Evolutionary conservation across 2,113 vertebrate genomes (phyloP), one percentile per base, ranked within the genome.

Genomic region (Galbula dea): DNA sequence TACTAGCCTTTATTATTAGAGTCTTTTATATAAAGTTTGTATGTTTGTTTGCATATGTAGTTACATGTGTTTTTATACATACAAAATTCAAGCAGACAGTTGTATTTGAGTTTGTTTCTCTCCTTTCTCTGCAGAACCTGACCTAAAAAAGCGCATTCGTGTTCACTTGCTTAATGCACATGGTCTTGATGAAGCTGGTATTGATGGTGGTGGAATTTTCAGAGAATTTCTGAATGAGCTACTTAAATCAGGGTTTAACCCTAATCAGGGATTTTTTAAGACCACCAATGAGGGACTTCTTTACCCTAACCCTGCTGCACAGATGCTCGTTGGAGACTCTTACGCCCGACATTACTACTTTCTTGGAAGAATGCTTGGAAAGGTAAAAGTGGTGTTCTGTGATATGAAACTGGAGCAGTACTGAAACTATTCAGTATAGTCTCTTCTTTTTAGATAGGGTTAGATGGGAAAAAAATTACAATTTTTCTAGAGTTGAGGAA

Each of bases 301-400:
- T 61, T 99, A 99, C 68, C 98, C 99, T 45, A 99, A 98, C 91
- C 99, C 99, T 11, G 98, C 99, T 27, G 99, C 99, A 10, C 98
- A 99, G 96, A 99, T 99, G 98, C 98, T 99, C 1, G 98, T 99
- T 68, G 99, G 99, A 46, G 99, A 99, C 62, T 99, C 98, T 12
- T 99, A 99, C 0, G 98, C 99, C 20, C 98, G 99, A 46, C 99
- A 99, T 96, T 99, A 99, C 97, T 99, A 99, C 96, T 99, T 99
- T 92, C 97, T 99, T 68, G 99, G 99, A 92, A 98, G 99, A 88
- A 99, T 99, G 97, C 98, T 99, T 11, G 99, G 99, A 90, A 99
- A 99, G 98, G 99, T 99, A 97, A 98, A 95, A 72, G 1, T n/a
- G 34, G 11, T 15, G 8, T 36, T 92, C 16, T 52, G 14, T 52